Conservation (phyloP, 2,888 invertebrate species). For the Bimastos eiseni region DNA sequence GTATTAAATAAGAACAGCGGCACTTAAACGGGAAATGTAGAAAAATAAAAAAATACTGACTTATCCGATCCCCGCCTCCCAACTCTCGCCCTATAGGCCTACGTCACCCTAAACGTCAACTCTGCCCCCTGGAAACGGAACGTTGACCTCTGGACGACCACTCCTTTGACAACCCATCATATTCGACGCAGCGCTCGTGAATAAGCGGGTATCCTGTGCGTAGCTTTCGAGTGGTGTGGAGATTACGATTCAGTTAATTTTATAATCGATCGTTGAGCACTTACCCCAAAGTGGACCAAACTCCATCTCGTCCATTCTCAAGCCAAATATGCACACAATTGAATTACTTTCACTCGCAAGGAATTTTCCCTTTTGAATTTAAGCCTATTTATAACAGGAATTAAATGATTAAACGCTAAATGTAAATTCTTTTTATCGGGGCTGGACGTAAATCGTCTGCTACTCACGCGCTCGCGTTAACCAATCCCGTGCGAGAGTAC, state of each 20-base stretch:
- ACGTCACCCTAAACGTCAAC: no score
- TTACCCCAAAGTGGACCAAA: not conserved
- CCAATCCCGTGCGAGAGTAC: no score
- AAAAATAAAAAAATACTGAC: no score
- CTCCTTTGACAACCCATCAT: no score
- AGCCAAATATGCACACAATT: not conserved
- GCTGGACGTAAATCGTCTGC: not conserved
- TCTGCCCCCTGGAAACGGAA: no score
- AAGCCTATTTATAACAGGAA: not conserved
- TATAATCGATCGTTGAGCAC: not conserved
- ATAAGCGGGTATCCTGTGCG: no score
- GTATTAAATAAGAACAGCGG: not conserved
- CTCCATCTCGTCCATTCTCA: not conserved
- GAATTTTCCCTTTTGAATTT: not conserved
- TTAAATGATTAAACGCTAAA: not conserved
- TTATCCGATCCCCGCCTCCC: no score
- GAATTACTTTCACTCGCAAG: not conserved
- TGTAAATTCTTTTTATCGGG: not conserved
- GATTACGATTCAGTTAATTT: no score
- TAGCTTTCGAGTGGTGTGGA: no score
- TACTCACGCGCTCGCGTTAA: not conserved
- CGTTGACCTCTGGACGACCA: no score
- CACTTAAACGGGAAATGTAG: not conserved
- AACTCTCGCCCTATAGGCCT: no score
- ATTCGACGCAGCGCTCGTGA: no score